Conservation (phyloP, 53 echinoderm and acorn worm genomes). For the Stichopus horrens region DNA sequence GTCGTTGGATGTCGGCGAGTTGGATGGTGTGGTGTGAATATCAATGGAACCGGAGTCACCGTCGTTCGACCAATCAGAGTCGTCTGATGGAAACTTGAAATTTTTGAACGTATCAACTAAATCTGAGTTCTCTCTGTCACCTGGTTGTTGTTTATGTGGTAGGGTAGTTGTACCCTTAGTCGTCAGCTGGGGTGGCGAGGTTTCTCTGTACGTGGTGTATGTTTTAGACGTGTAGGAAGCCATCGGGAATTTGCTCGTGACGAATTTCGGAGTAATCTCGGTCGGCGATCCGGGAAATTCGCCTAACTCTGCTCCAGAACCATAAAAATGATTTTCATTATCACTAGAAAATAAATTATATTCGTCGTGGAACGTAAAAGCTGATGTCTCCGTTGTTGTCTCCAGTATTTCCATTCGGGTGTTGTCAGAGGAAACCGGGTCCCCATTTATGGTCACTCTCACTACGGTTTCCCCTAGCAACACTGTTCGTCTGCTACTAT, state of each 20-base stretch:
- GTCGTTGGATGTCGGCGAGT: not conserved
- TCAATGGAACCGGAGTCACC: not conserved
- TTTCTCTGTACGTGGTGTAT: not conserved
- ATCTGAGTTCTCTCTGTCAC: not conserved
- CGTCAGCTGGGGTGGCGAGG: not conserved
- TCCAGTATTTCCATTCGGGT: too few species aligned
- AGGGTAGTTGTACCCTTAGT: not conserved
- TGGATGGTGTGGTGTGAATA: not conserved
- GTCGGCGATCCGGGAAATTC: not conserved
- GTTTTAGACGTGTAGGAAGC: not conserved
- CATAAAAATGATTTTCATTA: not conserved
- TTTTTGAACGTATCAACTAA: not conserved
- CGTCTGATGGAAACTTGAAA: conserved; percentile 20
- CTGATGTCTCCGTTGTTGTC: not conserved
- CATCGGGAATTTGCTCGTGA: not conserved
- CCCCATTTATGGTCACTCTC: conserved; percentile 25
- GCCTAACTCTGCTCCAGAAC: conserved; percentile 5
- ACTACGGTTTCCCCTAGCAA: conserved; percentile 16
- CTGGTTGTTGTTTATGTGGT: not conserved
- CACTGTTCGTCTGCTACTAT: not conserved
- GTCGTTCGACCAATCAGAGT: not conserved
- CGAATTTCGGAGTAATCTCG: not conserved
- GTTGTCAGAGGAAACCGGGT: not conserved
- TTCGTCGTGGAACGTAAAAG: not conserved
- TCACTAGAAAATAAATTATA: conserved; percentile 3